Percentiles rank a stretch among this genome's conserved stretches.
These are phyloP conservation scores for Biston betularia DNA, from an alignment of 2,888 invertebrate genomes.

Conservation along the genomic window DNA sequence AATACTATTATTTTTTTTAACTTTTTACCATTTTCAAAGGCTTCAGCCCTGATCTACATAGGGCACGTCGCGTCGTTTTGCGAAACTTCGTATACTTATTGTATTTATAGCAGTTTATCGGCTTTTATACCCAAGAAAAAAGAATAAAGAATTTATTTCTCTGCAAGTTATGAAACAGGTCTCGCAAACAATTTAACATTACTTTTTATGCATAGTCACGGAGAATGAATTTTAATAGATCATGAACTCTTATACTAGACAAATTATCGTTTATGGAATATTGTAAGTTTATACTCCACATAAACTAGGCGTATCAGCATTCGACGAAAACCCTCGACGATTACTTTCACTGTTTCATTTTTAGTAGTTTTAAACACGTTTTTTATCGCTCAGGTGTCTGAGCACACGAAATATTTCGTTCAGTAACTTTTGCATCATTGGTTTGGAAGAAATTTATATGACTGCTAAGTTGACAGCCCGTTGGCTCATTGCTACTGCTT, in stretches of 20 bases:
- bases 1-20: too few species aligned
- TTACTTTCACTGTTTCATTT: conserved; percentile 1
- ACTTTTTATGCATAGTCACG: conserved; percentile 31
- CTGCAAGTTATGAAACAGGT: conserved; percentile 1
- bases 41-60: too few species aligned
- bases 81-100: too few species aligned
- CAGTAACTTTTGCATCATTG: too few species aligned
- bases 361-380: background rate
- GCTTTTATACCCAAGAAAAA: background rate
- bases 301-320: conserved; percentile 1
- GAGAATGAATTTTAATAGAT: conserved; percentile 29
- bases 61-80: too few species aligned
- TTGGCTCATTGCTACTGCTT: too few species aligned
- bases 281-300: conserved; percentile 1
- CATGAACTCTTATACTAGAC: background rate
- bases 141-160: background rate
- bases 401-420: background rate
- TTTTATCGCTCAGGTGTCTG: background rate
- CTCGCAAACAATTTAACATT: conserved; percentile 16
- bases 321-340: conserved; percentile 1
- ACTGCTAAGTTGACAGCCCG: too few species aligned
- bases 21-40: too few species aligned
- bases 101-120: background rate
- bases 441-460: background rate
- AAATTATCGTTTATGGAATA: background rate